Evolutionary conservation across 2,113 vertebrate genomes (phyloP).

Genomic region (Pithys albifrons): DNA sequence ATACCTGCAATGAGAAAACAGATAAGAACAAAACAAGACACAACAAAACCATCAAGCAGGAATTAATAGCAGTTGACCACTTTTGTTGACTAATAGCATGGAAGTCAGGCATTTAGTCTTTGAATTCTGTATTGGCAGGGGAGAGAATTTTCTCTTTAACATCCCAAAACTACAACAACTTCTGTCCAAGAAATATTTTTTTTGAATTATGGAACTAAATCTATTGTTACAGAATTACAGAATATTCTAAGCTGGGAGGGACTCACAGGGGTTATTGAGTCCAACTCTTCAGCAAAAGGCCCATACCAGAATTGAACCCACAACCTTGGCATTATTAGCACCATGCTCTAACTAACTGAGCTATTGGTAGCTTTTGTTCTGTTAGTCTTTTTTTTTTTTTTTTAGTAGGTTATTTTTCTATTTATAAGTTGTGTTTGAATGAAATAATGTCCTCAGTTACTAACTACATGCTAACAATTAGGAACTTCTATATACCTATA

Average conservation of each 20-base stretch:
- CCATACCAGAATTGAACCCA: background rate
- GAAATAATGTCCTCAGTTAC: background rate
- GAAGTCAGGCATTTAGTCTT: no score
- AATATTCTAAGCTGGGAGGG: background rate
- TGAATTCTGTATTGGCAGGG: no score
- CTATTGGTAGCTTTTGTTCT: background rate
- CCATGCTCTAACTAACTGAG: background rate
- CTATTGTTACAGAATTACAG: background rate
- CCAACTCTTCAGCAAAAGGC: background rate
- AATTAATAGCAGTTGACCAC: no score
- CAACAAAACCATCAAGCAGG: no score
- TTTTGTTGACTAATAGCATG: no score
- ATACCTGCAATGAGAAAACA: no score
- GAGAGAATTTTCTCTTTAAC: no score
- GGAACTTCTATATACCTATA: background rate
- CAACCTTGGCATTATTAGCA: background rate
- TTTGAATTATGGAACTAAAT: background rate
- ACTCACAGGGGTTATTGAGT: background rate
- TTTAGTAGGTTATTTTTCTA: rapidly evolving
- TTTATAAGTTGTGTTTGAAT: background rate
- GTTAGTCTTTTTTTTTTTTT: background rate
- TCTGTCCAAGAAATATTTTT: background rate
- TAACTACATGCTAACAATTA: background rate
- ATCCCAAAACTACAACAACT: no score
- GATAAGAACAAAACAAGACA: no score